These are phyloP conservation scores for Dasypolia templi DNA, from an alignment of 2,888 invertebrate genomes.

Conservation along the genomic window DNA sequence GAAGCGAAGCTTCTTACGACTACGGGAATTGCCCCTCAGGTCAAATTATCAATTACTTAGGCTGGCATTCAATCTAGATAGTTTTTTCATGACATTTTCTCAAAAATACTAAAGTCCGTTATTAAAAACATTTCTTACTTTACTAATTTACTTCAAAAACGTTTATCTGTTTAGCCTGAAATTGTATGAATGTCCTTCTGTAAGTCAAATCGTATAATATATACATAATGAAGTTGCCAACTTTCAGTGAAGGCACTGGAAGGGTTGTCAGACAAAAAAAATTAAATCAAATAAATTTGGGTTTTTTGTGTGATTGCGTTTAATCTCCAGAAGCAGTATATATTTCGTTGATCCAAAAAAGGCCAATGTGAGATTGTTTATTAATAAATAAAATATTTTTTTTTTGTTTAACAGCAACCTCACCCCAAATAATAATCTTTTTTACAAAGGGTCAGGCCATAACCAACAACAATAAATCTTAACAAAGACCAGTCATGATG, in stretches of 20 bases:
- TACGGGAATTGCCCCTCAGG: too few species aligned
- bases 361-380: too few species aligned
- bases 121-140: too few species aligned
- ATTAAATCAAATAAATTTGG: background rate
- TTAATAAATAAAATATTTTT: background rate
- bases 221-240: conserved; percentile 69
- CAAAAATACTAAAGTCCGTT: background rate
- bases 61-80: background rate
- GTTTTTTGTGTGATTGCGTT: background rate
- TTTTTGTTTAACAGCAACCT: background rate
- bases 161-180: conserved; percentile 25
- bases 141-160: conserved; percentile 28
- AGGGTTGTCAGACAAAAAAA: conserved; percentile 45
- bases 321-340: background rate
- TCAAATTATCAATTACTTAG: background rate
- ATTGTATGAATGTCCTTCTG: conserved; percentile 38
- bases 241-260: conserved; percentile 62
- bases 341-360: too few species aligned
- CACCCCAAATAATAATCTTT: background rate
- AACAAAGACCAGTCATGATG: background rate
- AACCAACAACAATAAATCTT: background rate
- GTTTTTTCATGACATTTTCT: background rate
- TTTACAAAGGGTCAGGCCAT: background rate
- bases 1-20: too few species aligned
- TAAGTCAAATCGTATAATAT: conserved; percentile 63